A percentile compares a stretch with the other conserved stretches of the same genome.
Conservation (phyloP, 2,888 invertebrate species). For the Lymantria dispar region DNA sequence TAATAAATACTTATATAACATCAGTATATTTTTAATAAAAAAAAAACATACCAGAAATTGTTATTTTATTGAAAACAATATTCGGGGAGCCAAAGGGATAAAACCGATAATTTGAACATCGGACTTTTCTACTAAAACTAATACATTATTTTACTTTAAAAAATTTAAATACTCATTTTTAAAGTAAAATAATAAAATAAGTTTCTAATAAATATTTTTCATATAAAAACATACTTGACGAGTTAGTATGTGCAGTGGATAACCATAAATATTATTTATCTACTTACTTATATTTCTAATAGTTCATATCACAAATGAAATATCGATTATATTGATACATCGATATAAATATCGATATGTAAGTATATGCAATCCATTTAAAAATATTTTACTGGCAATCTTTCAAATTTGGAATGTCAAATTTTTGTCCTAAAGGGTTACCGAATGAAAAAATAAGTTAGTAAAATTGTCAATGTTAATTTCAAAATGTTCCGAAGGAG, state of each 20-base stretch:
- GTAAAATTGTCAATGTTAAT: conserved; percentile 25
- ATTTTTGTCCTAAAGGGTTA: conserved; percentile 16
- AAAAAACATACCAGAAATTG: neutral
- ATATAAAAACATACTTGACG: conserved; percentile 44
- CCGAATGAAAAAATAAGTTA: conserved; percentile 24
- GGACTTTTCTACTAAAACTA: conserved; percentile 56
- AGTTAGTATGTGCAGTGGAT: conserved; percentile 48
- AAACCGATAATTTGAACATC: conserved; percentile 57
- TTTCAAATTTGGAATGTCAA: conserved; percentile 57
- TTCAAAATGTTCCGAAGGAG: conserved; percentile 10
- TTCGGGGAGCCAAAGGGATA: conserved; percentile 15
- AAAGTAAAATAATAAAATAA: conserved; percentile 57
- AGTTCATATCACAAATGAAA: conserved; percentile 75
- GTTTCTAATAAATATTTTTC: conserved; percentile 63
- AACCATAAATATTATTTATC: conserved; percentile 42
- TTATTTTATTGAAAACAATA: neutral
- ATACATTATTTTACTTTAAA: conserved; percentile 53
- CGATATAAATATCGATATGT: too few relatives aligned
- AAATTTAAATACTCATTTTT: conserved; percentile 30
- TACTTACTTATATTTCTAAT: conserved; percentile 56
- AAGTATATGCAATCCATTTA: conserved; percentile 49
- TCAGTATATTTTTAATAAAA: neutral
- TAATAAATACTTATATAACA: conserved; percentile 2
- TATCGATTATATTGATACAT: conserved; percentile 73
- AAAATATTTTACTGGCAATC: conserved; percentile 67